A percentile compares a stretch with the other conserved stretches of the same genome.
Conservation (phyloP, 2,113 vertebrate genomes). For the Ammodytes dubius region DNA sequence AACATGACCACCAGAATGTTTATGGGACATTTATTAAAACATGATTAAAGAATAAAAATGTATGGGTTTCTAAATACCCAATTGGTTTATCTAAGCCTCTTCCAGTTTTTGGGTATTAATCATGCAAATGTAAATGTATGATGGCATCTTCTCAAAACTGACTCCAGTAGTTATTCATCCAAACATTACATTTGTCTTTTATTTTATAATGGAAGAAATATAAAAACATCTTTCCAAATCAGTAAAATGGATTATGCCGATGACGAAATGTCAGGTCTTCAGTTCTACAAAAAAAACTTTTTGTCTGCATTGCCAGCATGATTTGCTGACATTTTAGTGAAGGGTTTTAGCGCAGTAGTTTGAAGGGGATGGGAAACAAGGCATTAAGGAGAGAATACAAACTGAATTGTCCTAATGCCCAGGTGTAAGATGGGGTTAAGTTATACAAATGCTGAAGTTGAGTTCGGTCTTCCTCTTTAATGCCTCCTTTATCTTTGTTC, state of each 20-base stretch:
- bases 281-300: constrained; percentile 39
- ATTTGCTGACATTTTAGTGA: constrained; percentile 59
- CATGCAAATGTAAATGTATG: not conserved
- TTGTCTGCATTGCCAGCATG: constrained; percentile 28
- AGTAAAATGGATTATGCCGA: constrained; percentile 10
- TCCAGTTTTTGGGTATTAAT: not conserved
- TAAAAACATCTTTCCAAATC: constrained; percentile 10
- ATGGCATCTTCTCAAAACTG: not conserved
- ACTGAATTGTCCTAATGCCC: constrained; percentile 71
- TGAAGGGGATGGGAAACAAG: constrained; percentile 74
- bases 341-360: constrained; percentile 37
- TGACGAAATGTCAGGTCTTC: constrained; percentile 17
- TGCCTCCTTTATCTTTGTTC: constrained; percentile 80
- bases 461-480: constrained; percentile 78
- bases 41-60: too few species aligned
- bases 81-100: too few species aligned
- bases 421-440: constrained; percentile 77
- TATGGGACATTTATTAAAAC: too few species aligned
- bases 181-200: not conserved
- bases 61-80: not conserved
- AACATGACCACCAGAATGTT: not conserved
- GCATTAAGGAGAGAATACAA: constrained; percentile 72
- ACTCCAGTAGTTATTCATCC: not conserved
- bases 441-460: constrained; percentile 82
- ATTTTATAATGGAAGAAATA: constrained; percentile 1